Base-by-base conservation (phyloP, 2,797 vertebrate genomes). In the Sciaenops ocellatus region DNA sequence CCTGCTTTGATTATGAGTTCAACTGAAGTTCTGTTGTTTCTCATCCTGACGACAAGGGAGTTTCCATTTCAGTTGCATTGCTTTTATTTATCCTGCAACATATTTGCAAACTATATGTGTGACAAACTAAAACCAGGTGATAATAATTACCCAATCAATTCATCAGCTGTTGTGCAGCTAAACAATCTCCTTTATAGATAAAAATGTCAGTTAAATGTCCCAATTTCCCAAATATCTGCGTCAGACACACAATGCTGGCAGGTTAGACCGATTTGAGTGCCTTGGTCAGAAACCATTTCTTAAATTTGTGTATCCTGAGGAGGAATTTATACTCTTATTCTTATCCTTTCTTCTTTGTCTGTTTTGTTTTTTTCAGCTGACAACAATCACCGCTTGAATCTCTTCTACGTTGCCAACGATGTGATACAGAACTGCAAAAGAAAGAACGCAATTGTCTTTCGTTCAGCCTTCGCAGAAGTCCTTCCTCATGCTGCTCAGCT, bases 341-440 rank as follows among this genome's bases (percentile, higher is more conserved):
- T 69, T 24, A 44, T 41, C 6, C 7, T 63, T 42, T 24, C 5
- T n/a, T 41, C 15, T 61, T 52, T 48, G 13, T 71, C 42, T 69
- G 48, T 11, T 62, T 79, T 22, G 13, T 15, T 51, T 54, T 30
- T 60, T 68, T 17, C 84, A 99, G 98, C 98, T 83, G 97, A 97
- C 62, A 96, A 97, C 90, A 95, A 93, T 70, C 98, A 99, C 80
- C 96, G 98, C 18, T 91, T 99, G 91, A 99, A 99, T 93, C 97
- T 99, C 47, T 99, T 99, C 89, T 99, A 98, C 90, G 85, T 99
- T 82, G 98, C 98, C 86, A 99, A 99, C 2, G 98, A 99, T 41
- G 98, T 99, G 84, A 99, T 99, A 78, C 98, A 99, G 91, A 99
- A 99, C 94, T 99, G 98, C 95, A 99, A 99, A 84, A 96, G 98